Conservation (phyloP, 2,797 vertebrate species). For the Passerculus sandwichensis region DNA sequence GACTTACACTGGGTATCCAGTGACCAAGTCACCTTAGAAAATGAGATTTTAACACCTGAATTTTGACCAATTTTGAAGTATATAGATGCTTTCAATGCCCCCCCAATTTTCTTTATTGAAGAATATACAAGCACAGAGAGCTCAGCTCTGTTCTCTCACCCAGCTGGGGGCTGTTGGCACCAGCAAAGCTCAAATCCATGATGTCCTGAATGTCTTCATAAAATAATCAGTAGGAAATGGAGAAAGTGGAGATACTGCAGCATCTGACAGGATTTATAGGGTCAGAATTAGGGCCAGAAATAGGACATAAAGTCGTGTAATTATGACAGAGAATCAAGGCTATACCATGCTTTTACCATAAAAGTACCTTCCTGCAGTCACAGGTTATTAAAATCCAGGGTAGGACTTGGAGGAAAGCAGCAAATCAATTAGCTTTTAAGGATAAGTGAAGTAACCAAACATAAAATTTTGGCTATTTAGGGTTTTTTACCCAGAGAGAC, state of each 20-base stretch:
- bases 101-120: not conserved
- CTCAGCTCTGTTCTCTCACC: not conserved
- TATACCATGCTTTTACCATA: not conserved
- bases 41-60: not conserved
- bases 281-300: not conserved
- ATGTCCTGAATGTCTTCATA: not conserved
- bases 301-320: fast-evolving
- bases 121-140: not conserved
- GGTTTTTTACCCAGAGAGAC: not conserved
- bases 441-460: not conserved
- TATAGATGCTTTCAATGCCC: not conserved
- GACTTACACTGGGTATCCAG: not conserved
- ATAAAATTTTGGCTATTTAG: not conserved
- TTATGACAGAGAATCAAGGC: not conserved
- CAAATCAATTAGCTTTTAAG: not conserved
- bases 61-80: not conserved
- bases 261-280: not conserved
- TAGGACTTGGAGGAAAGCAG: not conserved
- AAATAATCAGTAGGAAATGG: not conserved
- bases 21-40: not conserved
- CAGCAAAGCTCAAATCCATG: not conserved
- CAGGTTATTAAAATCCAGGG: not conserved
- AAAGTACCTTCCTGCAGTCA: not conserved
- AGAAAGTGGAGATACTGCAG: not conserved
- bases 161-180: not conserved